Base-by-base conservation (phyloP, 2,113 vertebrate genomes). In the Corvus cornix region DNA sequence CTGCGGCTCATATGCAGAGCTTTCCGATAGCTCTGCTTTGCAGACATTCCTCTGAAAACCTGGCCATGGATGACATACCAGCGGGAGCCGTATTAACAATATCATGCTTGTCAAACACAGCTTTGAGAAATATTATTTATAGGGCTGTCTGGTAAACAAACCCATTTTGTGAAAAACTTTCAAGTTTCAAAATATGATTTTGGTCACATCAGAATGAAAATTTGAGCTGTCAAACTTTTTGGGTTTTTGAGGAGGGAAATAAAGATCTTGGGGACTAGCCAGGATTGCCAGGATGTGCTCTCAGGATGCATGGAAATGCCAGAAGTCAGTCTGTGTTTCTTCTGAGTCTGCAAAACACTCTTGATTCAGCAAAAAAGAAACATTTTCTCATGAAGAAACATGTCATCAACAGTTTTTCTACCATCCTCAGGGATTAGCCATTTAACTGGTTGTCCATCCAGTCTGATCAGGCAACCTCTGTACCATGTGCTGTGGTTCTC, bases 81-180 rank as follows among this genome's bases (percentile, higher is more conserved):
- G 93, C 1, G 1, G 59, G 70, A 94, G 68, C 70, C 92, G 89
- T 92, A 78, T 96, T 94, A 96, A 37, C 59, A 93, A 80, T 84
- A 95, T 77, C 75, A 90, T 91, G 72, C 88, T 96, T 94, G 85
- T 94, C 88, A 96, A 96, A 92, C 69, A 75, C 73, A 87, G 68
- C 80, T 94, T 89, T 81, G 37, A 93, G 80, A 92, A 92, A 92
- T 89, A 95, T 89, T 94, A 84, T 92, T 93, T 94, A 89, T 74
- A 95, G 62, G 80, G 17, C 60, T 92, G 52, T 56, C 80, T 95
- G 72, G 73, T 95, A 96, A 97, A 93, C 89, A 95, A 95, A 92
- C 51, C 16, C 69, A 41, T 75, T 87, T 55, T 60, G 44, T 84
- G 80, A 87, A 93, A 92, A 86, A 74, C 0, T 16, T 66, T 64